A percentile compares a stretch with the other conserved stretches of the same genome.
Conservation (phyloP, 2,797 vertebrate genomes). For the Danio tinwini region DNA sequence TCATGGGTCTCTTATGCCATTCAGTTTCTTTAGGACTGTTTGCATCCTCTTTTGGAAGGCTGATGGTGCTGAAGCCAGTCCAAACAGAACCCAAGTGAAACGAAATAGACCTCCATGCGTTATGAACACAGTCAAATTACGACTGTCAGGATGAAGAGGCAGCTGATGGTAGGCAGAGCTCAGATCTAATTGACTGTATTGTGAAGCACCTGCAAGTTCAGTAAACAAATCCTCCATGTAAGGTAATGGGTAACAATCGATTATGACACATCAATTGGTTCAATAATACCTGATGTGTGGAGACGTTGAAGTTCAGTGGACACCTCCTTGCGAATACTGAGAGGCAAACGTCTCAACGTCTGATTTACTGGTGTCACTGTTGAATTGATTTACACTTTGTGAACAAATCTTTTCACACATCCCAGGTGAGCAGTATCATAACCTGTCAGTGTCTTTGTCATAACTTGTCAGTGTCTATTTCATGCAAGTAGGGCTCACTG, state of each 20-base stretch:
- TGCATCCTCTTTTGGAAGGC: not conserved
- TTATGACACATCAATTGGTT: no score
- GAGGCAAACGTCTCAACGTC: no score
- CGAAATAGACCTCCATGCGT: not conserved
- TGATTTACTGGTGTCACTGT: no score
- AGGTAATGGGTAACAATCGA: not conserved
- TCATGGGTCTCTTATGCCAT: not conserved
- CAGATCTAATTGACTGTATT: not conserved
- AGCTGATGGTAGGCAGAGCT: not conserved
- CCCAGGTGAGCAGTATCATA: no score
- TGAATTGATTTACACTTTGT: no score
- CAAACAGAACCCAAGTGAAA: not conserved
- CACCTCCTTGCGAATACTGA: no score
- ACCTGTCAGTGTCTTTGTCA: no score
- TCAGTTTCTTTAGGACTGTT: not conserved
- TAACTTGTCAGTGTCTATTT: no score
- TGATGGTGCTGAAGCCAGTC: not conserved
- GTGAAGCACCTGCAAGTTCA: not conserved
- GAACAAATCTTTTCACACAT: no score
- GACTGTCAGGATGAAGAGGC: not conserved
- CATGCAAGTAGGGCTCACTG: no score
- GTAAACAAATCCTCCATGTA: conserved; percentile 3
- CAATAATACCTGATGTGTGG: no score
- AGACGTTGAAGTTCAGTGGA: no score
- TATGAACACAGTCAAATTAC: not conserved